Conservation (phyloP, 2,888 invertebrate genomes). For the Desoria tigrina region DNA sequence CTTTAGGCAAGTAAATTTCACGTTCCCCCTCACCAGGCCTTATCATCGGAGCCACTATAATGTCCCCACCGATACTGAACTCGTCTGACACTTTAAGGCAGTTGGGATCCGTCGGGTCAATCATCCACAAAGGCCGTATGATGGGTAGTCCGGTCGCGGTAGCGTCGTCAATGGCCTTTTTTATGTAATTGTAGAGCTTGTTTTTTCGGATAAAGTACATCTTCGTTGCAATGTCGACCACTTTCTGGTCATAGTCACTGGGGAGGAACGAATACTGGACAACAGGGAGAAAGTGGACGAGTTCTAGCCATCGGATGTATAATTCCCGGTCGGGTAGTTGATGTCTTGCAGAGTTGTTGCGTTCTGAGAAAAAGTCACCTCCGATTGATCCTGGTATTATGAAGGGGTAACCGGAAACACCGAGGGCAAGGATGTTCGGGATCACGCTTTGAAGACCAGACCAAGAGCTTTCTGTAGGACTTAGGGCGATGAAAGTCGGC, state of each 20-base stretch:
- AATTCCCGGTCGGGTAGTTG: conserved; percentile 74
- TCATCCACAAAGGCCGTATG: conserved; percentile 86
- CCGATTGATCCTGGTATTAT: conserved; percentile 92
- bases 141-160: conserved; percentile 79
- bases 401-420: conserved; percentile 88
- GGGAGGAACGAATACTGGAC: conserved; percentile 89
- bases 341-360: neutral
- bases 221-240: conserved; percentile 66
- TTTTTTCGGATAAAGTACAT: conserved; percentile 67
- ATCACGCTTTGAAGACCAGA: conserved; percentile 77
- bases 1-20: conserved; percentile 83
- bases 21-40: conserved; percentile 69
- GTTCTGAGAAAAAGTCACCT: conserved; percentile 64
- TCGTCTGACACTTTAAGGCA: conserved; percentile 78
- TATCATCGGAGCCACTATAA: conserved; percentile 86
- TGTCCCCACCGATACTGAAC: conserved; percentile 84
- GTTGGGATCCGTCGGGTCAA: conserved; percentile 75
- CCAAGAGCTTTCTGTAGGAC: conserved; percentile 87
- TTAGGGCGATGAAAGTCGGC: conserved; percentile 81
- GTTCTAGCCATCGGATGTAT: conserved; percentile 85
- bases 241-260: conserved; percentile 78
- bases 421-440: conserved; percentile 83
- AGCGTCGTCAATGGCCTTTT: conserved; percentile 75
- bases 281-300: conserved; percentile 86
- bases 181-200: conserved; percentile 70